phyloP scores from a whole-genome alignment of 2,888 invertebrate genomes.

The Eucera pruinosa region DNA sequence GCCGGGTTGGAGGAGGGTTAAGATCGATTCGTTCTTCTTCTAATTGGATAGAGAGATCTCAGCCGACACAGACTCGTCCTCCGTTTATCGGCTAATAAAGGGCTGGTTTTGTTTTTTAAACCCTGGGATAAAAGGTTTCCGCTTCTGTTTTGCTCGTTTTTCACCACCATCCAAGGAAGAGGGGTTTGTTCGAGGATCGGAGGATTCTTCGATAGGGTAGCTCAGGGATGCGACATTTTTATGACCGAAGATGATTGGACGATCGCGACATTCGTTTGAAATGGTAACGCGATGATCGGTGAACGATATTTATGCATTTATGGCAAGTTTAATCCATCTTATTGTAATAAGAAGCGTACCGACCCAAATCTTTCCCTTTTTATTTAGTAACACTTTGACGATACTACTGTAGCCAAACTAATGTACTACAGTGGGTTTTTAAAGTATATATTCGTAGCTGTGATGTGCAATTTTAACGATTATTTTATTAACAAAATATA shows the following conservation, averaged over 20 bases:
- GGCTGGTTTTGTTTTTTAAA: conserved; percentile 44
- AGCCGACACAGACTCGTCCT: neutral
- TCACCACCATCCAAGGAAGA: too few species aligned
- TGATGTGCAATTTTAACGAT: too few species aligned
- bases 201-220: neutral
- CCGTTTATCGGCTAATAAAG: conserved; percentile 54
- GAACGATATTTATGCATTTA: too few species aligned
- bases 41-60: conserved; percentile 62
- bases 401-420: too few species aligned
- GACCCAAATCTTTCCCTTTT: too few species aligned
- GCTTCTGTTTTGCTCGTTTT: neutral
- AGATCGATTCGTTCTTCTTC: conserved; percentile 62
- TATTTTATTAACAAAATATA: too few species aligned
- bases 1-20: conserved; percentile 19
- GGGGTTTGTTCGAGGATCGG: neutral
- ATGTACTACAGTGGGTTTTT: neutral
- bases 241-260: conserved; percentile 11
- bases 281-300: conserved; percentile 32
- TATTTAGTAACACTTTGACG: too few species aligned
- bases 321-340: too few species aligned
- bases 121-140: conserved; percentile 18
- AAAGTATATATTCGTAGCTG: too few species aligned
- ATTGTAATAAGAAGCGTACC: too few species aligned
- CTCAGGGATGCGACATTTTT: neutral
- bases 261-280: conserved; percentile 24